Conservation (phyloP, 2,888 invertebrate genomes). For the Junonia oenone region DNA sequence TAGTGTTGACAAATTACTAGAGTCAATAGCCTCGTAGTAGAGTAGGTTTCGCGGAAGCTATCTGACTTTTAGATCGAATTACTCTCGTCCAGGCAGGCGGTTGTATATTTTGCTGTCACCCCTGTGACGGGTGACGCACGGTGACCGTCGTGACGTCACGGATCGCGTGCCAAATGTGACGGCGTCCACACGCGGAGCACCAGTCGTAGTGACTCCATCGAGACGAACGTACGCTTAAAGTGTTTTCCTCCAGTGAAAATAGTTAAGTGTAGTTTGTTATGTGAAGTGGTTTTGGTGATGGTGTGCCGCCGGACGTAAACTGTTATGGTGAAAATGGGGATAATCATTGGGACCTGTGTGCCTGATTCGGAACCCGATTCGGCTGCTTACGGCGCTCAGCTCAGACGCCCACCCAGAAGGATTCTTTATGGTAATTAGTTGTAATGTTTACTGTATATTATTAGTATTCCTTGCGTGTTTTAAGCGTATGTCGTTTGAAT, state of each 20-base stretch:
- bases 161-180: slow-evolving; percentile 21
- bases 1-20: not conserved
- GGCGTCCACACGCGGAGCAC: slow-evolving; percentile 1
- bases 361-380: slow-evolving; percentile 83
- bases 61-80: not conserved
- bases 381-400: slow-evolving; percentile 62
- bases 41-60: slow-evolving; percentile 11
- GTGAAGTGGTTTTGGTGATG: slow-evolving; percentile 26
- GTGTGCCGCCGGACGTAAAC: slow-evolving; percentile 34
- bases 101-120: slow-evolving; percentile 13
- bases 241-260: slow-evolving; percentile 13
- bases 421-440: slow-evolving; percentile 61
- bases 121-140: slow-evolving; percentile 34
- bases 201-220: slow-evolving; percentile 23
- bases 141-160: slow-evolving; percentile 42
- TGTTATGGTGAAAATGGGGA: slow-evolving; percentile 79
- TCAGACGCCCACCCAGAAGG: slow-evolving; percentile 61
- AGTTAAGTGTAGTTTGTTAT: slow-evolving; percentile 30
- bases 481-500: not conserved
- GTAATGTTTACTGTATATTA: not conserved
- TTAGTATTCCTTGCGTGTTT: not conserved
- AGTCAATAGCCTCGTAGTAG: slow-evolving; percentile 27
- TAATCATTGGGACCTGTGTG: slow-evolving; percentile 86
- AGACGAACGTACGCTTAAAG: slow-evolving; percentile 21
- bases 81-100: not conserved